Conservation (phyloP, 1,140 invertebrate genomes). For the Diorhabda carinulata region DNA sequence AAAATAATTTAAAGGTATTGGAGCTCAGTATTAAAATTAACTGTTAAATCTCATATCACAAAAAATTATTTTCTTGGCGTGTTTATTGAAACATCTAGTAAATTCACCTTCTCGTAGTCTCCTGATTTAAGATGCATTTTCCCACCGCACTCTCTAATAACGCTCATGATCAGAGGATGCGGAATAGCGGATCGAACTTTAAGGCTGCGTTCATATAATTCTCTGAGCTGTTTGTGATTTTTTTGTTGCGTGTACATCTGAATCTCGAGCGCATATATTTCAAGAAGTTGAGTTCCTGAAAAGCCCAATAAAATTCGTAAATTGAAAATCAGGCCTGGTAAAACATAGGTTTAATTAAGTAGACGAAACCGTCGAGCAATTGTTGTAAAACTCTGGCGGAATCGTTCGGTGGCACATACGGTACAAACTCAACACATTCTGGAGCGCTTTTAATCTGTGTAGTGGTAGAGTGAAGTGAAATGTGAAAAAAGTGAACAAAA, state of each 20-base stretch:
- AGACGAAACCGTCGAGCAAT: too few relatives aligned
- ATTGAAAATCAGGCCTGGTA: not conserved
- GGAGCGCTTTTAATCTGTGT: too few relatives aligned
- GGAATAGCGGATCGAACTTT: constrained; percentile 99
- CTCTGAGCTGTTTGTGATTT: constrained; percentile 97
- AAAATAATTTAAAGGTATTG: too few relatives aligned
- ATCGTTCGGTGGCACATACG: too few relatives aligned
- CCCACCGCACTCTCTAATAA: constrained; percentile 97
- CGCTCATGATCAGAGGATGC: constrained; percentile 98
- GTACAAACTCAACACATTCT: too few relatives aligned
- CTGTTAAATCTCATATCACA: too few relatives aligned
- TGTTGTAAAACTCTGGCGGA: too few relatives aligned
- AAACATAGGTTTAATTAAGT: not conserved
- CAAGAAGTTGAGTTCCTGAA: constrained; percentile 86
- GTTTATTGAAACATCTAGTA: too few relatives aligned
- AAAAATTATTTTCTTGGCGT: too few relatives aligned
- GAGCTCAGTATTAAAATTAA: too few relatives aligned
- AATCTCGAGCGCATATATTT: constrained; percentile 98
- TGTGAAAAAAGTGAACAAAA: too few relatives aligned
- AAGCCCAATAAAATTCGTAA: not conserved
- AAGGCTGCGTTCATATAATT: constrained; percentile 94
- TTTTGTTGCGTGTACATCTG: constrained; percentile 99
- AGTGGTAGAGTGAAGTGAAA: too few relatives aligned
- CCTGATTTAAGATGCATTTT: constrained; percentile 99
- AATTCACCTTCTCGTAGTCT: constrained; percentile 75